phyloP scores from a whole-genome alignment of 2,888 invertebrate genomes.

The Eupithecia inturbata region DNA sequence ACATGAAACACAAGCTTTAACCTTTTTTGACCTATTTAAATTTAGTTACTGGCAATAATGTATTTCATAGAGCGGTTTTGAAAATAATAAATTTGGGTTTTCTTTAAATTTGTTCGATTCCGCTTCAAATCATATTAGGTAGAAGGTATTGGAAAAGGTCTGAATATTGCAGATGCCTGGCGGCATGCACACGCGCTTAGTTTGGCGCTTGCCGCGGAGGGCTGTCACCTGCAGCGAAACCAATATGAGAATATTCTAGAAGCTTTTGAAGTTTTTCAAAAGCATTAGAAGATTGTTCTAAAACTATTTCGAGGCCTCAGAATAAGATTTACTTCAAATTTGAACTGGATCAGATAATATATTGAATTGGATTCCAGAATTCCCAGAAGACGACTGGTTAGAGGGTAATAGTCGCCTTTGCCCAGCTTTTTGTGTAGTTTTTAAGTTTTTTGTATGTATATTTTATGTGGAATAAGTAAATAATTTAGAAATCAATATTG shows the following conservation, averaged over 20 bases:
- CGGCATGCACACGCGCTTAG: slow-evolving; percentile 43
- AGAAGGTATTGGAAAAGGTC: slow-evolving; percentile 50
- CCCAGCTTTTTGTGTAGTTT: neutral
- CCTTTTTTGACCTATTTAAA: neutral
- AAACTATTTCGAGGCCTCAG: neutral
- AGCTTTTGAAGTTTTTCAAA: slow-evolving; percentile 1
- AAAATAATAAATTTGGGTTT: neutral
- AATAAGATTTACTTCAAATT: neutral
- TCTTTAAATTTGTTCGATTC: slow-evolving; percentile 12
- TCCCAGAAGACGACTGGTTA: neutral
- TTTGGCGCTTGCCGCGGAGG: slow-evolving; percentile 27
- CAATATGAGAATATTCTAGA: slow-evolving; percentile 16
- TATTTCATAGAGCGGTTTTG: too few species aligned
- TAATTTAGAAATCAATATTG: neutral
- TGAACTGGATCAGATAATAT: neutral
- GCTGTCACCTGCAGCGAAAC: slow-evolving; percentile 29
- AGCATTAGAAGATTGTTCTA: neutral
- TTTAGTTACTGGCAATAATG: neutral
- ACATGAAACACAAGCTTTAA: neutral
- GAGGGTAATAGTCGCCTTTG: neutral
- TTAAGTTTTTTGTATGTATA: neutral
- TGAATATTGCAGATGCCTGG: slow-evolving; percentile 57
- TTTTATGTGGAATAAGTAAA: neutral
- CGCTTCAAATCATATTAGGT: slow-evolving; percentile 29
- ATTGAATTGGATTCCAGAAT: neutral